Evolutionary conservation across 1,140 invertebrate species (phyloP).

Genomic region (Phymorhynchus buccinoides): DNA sequence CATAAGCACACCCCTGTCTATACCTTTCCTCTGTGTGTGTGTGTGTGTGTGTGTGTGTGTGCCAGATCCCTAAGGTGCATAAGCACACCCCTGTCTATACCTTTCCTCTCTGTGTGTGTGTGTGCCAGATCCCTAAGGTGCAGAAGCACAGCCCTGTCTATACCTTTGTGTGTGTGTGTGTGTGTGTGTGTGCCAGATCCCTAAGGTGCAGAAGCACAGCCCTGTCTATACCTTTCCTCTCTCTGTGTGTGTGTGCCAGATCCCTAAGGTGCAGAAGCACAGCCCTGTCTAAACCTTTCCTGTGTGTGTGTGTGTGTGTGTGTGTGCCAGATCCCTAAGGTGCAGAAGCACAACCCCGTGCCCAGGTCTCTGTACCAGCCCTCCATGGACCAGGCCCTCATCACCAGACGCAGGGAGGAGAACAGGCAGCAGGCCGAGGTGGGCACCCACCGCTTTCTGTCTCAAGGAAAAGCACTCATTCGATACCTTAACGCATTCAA

Average conservation of each 20-base stretch:
- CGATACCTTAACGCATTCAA: not conserved
- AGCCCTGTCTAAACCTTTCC: too few relatives aligned
- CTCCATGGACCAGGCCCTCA: conserved; percentile 55
- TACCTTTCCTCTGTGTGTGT: not conserved
- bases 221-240: too few relatives aligned
- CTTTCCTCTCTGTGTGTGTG: too few relatives aligned
- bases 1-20: too few relatives aligned
- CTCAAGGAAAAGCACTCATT: not conserved
- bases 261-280: too few relatives aligned
- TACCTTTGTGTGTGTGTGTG: too few relatives aligned
- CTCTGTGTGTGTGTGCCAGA: not conserved
- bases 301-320: conserved; percentile 10
- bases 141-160: too few relatives aligned
- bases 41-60: not conserved
- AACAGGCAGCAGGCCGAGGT: conserved; percentile 70
- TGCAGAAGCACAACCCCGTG: conserved; percentile 63
- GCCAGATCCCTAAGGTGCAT: too few relatives aligned
- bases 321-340: conserved; percentile 65
- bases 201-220: too few relatives aligned
- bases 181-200: not conserved
- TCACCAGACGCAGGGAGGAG: conserved; percentile 56
- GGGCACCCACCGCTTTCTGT: not conserved
- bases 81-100: too few relatives aligned
- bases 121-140: too few relatives aligned
- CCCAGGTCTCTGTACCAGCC: conserved; percentile 63